phyloP scores from a whole-genome alignment of 2,888 invertebrate genomes.

The Lasius fuliginosus region DNA sequence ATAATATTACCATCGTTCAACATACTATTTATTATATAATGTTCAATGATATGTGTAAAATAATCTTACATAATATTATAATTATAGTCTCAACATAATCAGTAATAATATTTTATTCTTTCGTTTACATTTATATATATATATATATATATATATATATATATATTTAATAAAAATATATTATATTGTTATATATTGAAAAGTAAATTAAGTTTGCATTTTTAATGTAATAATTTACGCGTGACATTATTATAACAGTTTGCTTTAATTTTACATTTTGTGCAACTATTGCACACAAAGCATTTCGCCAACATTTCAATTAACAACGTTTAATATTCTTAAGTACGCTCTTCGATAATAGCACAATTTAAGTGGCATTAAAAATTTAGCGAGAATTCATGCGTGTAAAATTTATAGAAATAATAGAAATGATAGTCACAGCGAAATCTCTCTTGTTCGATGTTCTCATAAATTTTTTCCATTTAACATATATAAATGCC shows the following conservation, averaged over 20 bases:
- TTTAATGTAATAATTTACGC: neutral
- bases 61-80: neutral
- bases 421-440: neutral
- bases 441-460: neutral
- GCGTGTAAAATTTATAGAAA: constrained; percentile 4
- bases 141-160: too few relatives aligned
- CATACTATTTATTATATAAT: neutral
- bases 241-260: neutral
- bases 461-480: neutral
- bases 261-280: neutral
- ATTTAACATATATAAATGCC: constrained; percentile 9
- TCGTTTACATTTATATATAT: neutral
- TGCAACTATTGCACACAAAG: neutral
- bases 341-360: neutral
- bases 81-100: neutral
- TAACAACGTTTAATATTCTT: neutral
- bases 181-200: neutral
- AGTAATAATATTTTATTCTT: neutral
- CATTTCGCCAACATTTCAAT: neutral
- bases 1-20: neutral
- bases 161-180: neutral
- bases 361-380: constrained; percentile 2
- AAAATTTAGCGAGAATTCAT: neutral
- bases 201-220: neutral
- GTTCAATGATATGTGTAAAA: neutral